phyloP scores from a whole-genome alignment of 1,140 invertebrate species.

The Hormaphis cornu region DNA sequence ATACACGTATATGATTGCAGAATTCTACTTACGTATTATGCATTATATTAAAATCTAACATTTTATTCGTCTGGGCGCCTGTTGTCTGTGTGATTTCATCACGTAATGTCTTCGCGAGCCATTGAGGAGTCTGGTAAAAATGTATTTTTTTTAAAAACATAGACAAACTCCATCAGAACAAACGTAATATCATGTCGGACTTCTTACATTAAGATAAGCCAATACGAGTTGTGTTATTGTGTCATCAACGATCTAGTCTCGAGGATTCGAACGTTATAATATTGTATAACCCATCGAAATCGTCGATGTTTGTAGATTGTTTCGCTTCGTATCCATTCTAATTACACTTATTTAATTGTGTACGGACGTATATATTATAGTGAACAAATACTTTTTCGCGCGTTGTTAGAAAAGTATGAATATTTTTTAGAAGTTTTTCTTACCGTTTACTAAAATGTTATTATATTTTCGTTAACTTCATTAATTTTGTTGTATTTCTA shows the following conservation, averaged over 20 bases:
- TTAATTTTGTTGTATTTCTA: too few species aligned
- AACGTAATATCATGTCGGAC: neutral
- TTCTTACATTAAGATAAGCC: constrained; percentile 19
- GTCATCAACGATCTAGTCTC: neutral
- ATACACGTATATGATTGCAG: too few species aligned
- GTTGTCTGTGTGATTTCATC: constrained; percentile 6
- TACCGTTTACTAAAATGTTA: too few species aligned
- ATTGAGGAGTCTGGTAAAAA: constrained; percentile 5
- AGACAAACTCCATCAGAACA: neutral
- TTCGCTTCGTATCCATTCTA: too few species aligned
- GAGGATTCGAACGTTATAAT: neutral
- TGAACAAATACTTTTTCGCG: too few species aligned
- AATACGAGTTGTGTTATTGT: neutral
- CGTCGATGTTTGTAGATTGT: too few species aligned
- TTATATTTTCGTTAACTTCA: too few species aligned
- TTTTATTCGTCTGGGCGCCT: constrained; percentile 29
- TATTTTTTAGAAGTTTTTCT: too few species aligned
- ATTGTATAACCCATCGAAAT: neutral
- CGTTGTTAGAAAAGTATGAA: too few species aligned
- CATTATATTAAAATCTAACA: neutral
- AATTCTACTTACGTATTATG: too few species aligned
- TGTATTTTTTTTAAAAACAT: neutral
- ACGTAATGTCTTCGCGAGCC: constrained; percentile 11
- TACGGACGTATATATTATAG: too few species aligned
- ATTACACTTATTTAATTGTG: too few species aligned